These are phyloP conservation scores for Hyphantria cunea DNA, from an alignment of 1,140 invertebrate species.

Conservation along the genomic window DNA sequence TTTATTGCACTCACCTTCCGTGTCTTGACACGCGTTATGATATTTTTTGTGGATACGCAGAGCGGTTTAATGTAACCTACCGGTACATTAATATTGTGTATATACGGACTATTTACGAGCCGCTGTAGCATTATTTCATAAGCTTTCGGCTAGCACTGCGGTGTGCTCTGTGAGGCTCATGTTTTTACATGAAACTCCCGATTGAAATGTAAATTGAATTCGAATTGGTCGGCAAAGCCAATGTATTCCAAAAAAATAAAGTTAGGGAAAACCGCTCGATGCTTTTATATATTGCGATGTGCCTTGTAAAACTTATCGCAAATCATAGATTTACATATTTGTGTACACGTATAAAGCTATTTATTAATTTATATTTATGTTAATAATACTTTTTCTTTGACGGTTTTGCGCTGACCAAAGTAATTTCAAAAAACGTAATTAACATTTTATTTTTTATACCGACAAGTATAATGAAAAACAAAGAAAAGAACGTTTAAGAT, in stretches of 20 bases:
- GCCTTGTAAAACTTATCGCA: slow-evolving; percentile 37
- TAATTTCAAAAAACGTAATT: no score
- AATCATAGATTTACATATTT: slow-evolving; percentile 10
- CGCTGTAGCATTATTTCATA: slow-evolving; percentile 58
- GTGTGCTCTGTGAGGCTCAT: slow-evolving; percentile 49
- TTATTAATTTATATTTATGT: neutral
- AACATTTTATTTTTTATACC: no score
- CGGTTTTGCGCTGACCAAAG: no score
- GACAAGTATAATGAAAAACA: no score
- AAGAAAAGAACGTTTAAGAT: no score
- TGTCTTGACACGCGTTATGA: slow-evolving; percentile 40
- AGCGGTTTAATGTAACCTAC: slow-evolving; percentile 24
- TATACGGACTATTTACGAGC: slow-evolving; percentile 19
- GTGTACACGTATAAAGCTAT: neutral
- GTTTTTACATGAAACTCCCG: slow-evolving; percentile 67
- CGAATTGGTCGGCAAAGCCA: slow-evolving; percentile 61
- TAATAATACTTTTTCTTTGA: no score
- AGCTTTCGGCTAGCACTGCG: slow-evolving; percentile 38
- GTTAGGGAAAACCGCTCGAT: slow-evolving; percentile 42
- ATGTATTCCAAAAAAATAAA: slow-evolving; percentile 55
- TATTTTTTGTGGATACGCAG: slow-evolving; percentile 36
- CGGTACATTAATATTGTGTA: slow-evolving; percentile 31
- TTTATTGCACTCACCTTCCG: slow-evolving; percentile 38
- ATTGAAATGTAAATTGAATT: slow-evolving; percentile 74
- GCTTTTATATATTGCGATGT: slow-evolving; percentile 42